Evolutionary conservation across 2,113 vertebrate species (phyloP).

Genomic region (Semnornis frantzii): DNA sequence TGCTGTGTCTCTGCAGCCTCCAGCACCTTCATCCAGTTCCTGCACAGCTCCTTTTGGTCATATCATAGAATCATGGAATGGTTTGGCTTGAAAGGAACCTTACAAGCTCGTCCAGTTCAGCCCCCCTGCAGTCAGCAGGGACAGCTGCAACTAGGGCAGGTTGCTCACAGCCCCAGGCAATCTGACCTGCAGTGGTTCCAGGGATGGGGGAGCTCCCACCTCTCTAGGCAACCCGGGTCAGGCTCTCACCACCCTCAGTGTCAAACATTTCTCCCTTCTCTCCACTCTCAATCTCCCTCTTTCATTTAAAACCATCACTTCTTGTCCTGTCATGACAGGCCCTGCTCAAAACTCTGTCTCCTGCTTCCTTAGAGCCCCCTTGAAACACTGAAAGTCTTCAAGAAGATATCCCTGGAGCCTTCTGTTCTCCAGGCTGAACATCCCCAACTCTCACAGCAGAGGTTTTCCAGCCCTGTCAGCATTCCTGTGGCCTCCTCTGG

Average conservation of each 20-base stretch:
- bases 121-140: background rate
- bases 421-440: too few species aligned
- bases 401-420: too few species aligned
- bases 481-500: background rate
- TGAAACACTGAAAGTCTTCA: too few species aligned
- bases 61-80: background rate
- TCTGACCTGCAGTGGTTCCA: background rate
- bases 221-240: background rate
- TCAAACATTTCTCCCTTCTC: background rate
- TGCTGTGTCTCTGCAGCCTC: background rate
- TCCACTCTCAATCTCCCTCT: background rate
- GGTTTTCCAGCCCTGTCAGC: background rate
- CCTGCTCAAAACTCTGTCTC: background rate
- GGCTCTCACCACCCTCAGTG: background rate
- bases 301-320: background rate
- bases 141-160: background rate
- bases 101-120: background rate
- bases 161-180: background rate
- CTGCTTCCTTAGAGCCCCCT: too few species aligned
- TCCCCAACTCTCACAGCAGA: background rate
- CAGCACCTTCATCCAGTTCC: background rate
- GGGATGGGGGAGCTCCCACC: background rate
- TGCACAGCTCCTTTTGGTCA: accelerated
- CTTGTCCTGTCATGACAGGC: background rate
- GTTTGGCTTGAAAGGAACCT: background rate